Evolutionary conservation across 2,113 vertebrate genomes (phyloP), one percentile per base, ranked within the genome.

Genomic region (Gallinago media): DNA sequence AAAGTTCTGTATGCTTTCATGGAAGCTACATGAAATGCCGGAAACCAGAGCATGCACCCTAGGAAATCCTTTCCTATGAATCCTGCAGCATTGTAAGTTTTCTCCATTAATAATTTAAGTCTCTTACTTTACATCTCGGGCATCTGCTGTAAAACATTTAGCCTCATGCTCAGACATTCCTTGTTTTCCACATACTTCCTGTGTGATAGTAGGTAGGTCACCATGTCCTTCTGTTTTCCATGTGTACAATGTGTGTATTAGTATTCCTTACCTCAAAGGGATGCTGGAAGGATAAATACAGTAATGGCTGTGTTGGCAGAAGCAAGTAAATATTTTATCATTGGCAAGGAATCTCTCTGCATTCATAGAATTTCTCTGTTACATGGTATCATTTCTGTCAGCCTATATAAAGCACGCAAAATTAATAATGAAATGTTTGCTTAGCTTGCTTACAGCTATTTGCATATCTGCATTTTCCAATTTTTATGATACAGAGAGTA

Each of bases 191-290:
- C 47, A 25, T 32, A 20, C 36, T 94, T 95, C 73, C 83, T 78
- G 47, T 72, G 40, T 68, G 80, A 40, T 81, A 65, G 52, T 84
- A 77, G 56, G 59, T 47, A 77, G 72, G 93, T 84, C 85, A 81
- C 68, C 46, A 46, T 36, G 49, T 96, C 83, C 62, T 89, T 80
- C 92, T 94, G 75, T 74, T 93, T 90, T 80, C 68, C 90, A 78
- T 78, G 75, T 95, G 85, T 86, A 92, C 31, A 67, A 63, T 80
- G 32, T 55, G 44, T 40, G 7, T 65, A 72, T 88, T 90, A 42
- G 75, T 92, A 92, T 94, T 96, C 90, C 49, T 83, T 72, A 71
- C 61, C 94, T 92, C 76, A 95, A 56, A 96, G 73, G 47, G 75
- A 23, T 68, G 47, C 65, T 93, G 68, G 70, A 75, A 91, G 86